These are phyloP conservation scores for Lobophora halterata DNA, from an alignment of 2,888 invertebrate species.

Conservation along the genomic window DNA sequence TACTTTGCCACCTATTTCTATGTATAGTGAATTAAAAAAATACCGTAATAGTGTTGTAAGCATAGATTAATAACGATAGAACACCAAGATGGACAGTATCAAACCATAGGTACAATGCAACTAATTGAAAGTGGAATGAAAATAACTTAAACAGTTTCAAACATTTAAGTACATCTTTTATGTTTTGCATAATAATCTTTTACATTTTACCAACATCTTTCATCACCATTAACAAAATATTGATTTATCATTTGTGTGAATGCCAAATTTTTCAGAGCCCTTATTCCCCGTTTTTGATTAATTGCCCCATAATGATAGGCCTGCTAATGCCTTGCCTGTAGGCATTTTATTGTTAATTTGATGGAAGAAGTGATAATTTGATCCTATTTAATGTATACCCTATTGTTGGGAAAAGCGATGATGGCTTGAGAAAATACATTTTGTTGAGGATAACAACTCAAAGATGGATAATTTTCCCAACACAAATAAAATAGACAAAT, in stretches of 20 bases:
- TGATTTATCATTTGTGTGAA: conserved; percentile 33
- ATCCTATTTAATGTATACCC: conserved; percentile 38
- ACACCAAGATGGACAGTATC: no score
- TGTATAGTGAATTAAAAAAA: no score
- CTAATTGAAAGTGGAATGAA: no score
- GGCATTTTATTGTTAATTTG: conserved; percentile 66
- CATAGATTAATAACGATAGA: no score
- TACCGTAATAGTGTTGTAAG: no score
- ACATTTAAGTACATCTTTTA: no score
- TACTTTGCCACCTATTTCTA: no score
- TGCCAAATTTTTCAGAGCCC: conserved; percentile 48
- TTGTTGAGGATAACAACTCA: no score
- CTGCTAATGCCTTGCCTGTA: conserved; percentile 63
- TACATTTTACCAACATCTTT: conserved; percentile 1
- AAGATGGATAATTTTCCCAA: no score
- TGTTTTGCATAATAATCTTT: background rate
- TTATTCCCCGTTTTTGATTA: conserved; percentile 64
- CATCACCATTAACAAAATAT: conserved; percentile 22
- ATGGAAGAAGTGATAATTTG: conserved; percentile 40
- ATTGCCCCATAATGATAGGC: conserved; percentile 72
- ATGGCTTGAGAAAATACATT: conserved; percentile 6
- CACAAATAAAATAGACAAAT: no score
- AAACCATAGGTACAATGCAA: no score
- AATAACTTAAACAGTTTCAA: no score
- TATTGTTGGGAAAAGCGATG: conserved; percentile 8